Evolutionary conservation across 2,113 vertebrate species (phyloP), one percentile per base, ranked within the genome.

Genomic region (Rhineura floridana): DNA sequence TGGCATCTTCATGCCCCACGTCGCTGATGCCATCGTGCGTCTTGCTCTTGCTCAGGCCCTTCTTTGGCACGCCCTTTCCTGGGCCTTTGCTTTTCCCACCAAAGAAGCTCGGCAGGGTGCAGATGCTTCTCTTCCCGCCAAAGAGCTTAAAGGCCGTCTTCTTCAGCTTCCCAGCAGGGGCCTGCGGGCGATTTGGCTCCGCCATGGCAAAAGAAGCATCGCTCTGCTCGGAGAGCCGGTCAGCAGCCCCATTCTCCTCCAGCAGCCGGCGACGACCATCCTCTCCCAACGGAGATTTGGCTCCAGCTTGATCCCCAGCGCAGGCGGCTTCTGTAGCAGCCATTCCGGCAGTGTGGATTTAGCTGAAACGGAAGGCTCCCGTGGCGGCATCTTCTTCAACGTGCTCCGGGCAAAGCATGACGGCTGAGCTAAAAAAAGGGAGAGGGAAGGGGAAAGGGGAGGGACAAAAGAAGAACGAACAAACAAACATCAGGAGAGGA

Each of bases 71-170:
- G 79, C 91, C 96, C 90, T 98, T 98, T 70, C 91, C 97, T 50
- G 91, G 97, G 94, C 96, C 96, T 97, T 98, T 99, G 93, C 91
- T 97, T 48, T 94, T 97, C 50, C 98, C 98, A 6, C 98, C 97
- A 42, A 99, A 99, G 93, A 99, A 98, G 91, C 97, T 98, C 2
- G 99, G 98, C 86, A 99, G 95, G 33, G 98, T 98, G 88, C 98
- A 99, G 90, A 99, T 98, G 92, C 97, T 97, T 90, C 97, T 98
- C 87, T 98, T 98, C 83, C 98, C 98, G 21, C 98, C 98, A 4
- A 99, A 99, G 81, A 99, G 97, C 33, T 98, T 98, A 89, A 99
- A 96, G 23, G 98, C 98, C 0, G 98, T 98, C 95, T 98, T 98
- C 93, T 97, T 97, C 87, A 98, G 97, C 96, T 98, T 98, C 78